Evolutionary conservation across 2,113 vertebrate species (phyloP), one percentile per base, ranked within the genome.

Genomic region (Sinocyclocheilus anshuiensis): DNA sequence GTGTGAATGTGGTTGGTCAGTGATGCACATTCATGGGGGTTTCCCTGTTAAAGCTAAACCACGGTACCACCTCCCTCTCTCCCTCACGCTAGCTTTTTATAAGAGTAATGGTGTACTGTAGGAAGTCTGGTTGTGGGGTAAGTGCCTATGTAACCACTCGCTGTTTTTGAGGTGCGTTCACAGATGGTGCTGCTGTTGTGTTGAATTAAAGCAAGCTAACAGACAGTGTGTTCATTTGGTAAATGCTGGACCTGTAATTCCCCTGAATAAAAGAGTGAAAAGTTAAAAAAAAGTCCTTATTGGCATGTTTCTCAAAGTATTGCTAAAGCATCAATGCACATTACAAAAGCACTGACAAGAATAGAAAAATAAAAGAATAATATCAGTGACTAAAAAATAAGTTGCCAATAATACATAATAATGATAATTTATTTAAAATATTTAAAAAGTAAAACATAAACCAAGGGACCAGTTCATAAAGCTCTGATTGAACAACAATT

Each of bases 91-190:
- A 36, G 53, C 42, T 81, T 85, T 89, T 86, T 77, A 36, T 50
- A 80, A 79, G 90, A 90, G 90, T 90, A 91, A 92, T 91, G 92
- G 91, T 93, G 90, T 88, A 92, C 90, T 89, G 83, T 91, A 89
- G 91, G 90, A 93, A 91, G 89, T 61, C 77, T 80, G 59, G 87
- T 89, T 88, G 90, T 61, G 39, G 81, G 10, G 39, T 78, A 61
- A 77, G 48, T 67, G 61, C 18, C 29, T 79, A 48, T 59, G 53
- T 36, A 80, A 80, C 57, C 77, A 39, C 77, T 80, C 9, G 57
- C 77, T 80, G 76, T 39, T 79, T 69, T 55, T 18, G 75, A 77
- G 57, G 71, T 63, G n/a, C 2, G 10, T 50, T 78, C 75, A 77
- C 74, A 63, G 61, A 67, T 29, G 42, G 45, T 55, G 45, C 26